A percentile compares a stretch with the other conserved stretches of the same genome.
These are phyloP conservation scores for Oreotrochilus melanogaster DNA, from an alignment of 2,113 vertebrate species.

Conservation along the genomic window DNA sequence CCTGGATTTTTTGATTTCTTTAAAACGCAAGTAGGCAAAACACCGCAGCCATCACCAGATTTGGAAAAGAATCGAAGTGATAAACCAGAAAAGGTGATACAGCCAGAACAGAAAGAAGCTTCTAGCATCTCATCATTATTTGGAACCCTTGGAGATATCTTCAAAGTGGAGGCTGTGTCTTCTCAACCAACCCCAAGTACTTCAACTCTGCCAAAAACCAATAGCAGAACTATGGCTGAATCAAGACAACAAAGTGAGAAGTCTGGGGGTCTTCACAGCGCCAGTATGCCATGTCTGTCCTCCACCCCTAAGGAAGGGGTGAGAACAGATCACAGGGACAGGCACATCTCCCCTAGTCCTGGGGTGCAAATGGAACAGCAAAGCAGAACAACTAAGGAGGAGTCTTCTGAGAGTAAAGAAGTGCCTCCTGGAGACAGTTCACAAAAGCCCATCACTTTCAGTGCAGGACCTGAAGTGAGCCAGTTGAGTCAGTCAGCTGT, in stretches of 20 bases:
- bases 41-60: constrained; percentile 49
- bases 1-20: constrained; percentile 87
- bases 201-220: not conserved
- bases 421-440: not conserved
- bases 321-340: constrained; percentile 7
- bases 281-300: not conserved
- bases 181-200: constrained; percentile 61
- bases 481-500: not conserved
- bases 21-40: constrained; percentile 83
- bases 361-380: not conserved
- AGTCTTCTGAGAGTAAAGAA: not conserved
- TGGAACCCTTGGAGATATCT: constrained; percentile 86
- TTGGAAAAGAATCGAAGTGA: constrained; percentile 24
- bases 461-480: not conserved
- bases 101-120: constrained; percentile 77
- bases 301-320: not conserved
- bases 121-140: constrained; percentile 83
- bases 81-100: constrained; percentile 67
- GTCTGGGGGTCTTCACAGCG: not conserved
- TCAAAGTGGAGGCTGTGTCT: constrained; percentile 78
- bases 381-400: not conserved
- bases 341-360: constrained; percentile 7
- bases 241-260: not conserved
- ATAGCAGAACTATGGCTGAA: not conserved
- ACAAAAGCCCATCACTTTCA: not conserved